Evolutionary conservation across 2,797 vertebrate species (phyloP), one percentile per base, ranked within the genome.

Genomic region (Sebastes kiyomatsui): DNA sequence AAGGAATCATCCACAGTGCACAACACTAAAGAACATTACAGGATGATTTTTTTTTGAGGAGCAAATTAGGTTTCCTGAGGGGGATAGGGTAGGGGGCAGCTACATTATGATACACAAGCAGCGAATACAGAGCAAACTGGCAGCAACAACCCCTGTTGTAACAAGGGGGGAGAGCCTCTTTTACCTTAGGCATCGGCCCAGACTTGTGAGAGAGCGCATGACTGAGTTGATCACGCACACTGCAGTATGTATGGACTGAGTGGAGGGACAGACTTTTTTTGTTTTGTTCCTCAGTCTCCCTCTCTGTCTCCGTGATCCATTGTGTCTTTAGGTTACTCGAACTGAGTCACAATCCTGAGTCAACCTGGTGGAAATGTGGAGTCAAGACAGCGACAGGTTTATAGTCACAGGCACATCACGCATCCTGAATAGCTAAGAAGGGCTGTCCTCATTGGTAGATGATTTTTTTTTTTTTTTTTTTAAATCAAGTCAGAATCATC

Each of bases 331-430:
- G 92, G 92, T 93, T 93, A 95, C 92, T 87, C 85, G 90, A 92
- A 92, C 90, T 93, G 93, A 94, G 94, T 94, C 94, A 92, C 93
- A 96, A 93, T 95, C 94, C 87, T 94, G 94, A 94, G 95, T 91
- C 94, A 96, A 96, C 96, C 96, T 96, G 96, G 94, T 95, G 96
- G 92, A 92, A 96, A 96, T 90, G 94, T 72, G 93, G 90, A 94
- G 95, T 96, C 95, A 96, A 96, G 92, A 96, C 80, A 96, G 95
- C 93, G 94, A 89, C 93, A 96, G 82, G 91, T 92, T 94, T 79
- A 95, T 68, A 90, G 93, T 86, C 89, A 95, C 87, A 93, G 92
- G 88, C 80, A 92, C 90, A 94, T 93, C 79, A 93, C 86, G 93
- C 83, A 93, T 85, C 72, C 69, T 86, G 72, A 81, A 88, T 32